These are phyloP conservation scores for Perognathus longimembris DNA, from an alignment of 2,113 vertebrate species.

Conservation along the genomic window DNA sequence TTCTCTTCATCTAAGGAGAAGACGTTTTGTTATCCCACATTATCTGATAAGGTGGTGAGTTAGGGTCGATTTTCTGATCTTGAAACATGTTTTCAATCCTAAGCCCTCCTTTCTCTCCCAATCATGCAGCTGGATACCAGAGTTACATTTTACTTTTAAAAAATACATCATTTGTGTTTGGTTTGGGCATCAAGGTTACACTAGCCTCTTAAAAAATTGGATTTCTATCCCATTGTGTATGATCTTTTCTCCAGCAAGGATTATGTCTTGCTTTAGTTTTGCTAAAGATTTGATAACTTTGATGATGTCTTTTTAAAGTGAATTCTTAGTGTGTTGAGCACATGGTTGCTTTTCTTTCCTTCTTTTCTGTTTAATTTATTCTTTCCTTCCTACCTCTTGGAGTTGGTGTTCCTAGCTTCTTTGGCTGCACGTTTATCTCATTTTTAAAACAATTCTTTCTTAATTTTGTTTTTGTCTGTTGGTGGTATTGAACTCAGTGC, in stretches of 20 bases:
- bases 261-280: conserved; percentile 4
- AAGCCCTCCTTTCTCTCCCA: not conserved
- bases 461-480: not conserved
- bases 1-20: not conserved
- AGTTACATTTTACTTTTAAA: conserved; percentile 14
- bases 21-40: not conserved
- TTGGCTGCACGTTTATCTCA: conserved; percentile 44
- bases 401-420: conserved; percentile 42
- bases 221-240: not conserved
- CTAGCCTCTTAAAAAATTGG: not conserved
- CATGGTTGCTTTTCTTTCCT: not conserved
- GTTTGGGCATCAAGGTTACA: not conserved
- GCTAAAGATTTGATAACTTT: conserved; percentile 16
- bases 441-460: conserved; percentile 54
- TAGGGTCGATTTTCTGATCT: not conserved
- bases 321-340: not conserved
- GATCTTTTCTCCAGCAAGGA: not conserved
- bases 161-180: conserved; percentile 5
- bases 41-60: not conserved
- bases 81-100: conserved; percentile 4
- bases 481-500: too few relatives aligned
- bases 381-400: conserved; percentile 19
- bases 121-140: not conserved
- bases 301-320: conserved; percentile 24
- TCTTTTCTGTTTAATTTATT: conserved; percentile 35